Evolutionary conservation across 2,888 invertebrate species (phyloP), one percentile per base, ranked within the genome.

Genomic region (Cantharis rufa): DNA sequence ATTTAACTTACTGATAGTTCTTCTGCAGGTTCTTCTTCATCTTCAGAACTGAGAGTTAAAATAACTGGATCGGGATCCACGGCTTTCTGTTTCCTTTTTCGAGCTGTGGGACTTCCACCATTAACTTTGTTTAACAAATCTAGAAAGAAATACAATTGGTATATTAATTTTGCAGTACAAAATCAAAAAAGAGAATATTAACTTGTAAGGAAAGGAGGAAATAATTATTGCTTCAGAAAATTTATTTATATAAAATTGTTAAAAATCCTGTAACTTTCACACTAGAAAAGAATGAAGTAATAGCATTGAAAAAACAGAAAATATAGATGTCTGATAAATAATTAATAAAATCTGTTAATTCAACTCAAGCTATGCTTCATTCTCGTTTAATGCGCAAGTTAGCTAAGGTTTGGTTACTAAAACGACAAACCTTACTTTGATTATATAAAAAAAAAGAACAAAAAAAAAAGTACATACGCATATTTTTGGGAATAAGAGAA

Each of bases 41-140:
- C 94, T 83, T 94, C 94, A 71, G 93, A 93, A 84, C 93, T 94
- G 70, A 93, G 88, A 15, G 92, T 92, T 77, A 94, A 88, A 83
- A 94, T 92, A 10, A 93, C 93, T 61, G 93, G 92, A 83, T 93
- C 92, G 10, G 90, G 90, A 77, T 92, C 93, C 1, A 91, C 90
- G 80, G 89, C 88, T 80, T 90, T 90, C n/a, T 89, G 73, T 90
- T 91, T 64, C 11, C 71, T 77, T 27, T 66, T 77, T 21, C 71
- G 74, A n/a, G n/a, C 24, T 48, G 13, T 1, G 15, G 15, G 61
- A 21, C 64, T 62, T 63, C 69, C 74, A 32, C 69, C 69, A 62
- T 28, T 15, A 16, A 69, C 16, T 16, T 21, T 64, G 18, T 64
- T 64, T 13, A 21, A 64, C 16, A 64, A 13, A 64, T 21, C 18